phyloP scores from a whole-genome alignment of 2,888 invertebrate genomes.

The Scaptomyza flava region DNA sequence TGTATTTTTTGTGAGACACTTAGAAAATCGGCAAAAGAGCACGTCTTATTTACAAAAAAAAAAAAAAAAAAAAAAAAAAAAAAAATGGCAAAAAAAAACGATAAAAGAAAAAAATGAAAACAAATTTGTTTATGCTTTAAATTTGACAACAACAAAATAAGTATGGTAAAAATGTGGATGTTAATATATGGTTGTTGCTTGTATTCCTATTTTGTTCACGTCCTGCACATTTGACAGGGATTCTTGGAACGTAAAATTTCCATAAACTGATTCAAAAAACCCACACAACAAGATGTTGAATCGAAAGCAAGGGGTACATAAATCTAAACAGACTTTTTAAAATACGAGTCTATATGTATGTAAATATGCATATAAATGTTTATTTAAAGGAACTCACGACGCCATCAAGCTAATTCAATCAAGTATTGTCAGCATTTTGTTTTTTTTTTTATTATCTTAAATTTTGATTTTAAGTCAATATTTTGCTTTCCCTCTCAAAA shows the following conservation, averaged over 20 bases:
- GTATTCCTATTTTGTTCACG: conserved; percentile 4
- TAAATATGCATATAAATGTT: background rate
- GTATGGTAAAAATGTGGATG: conserved; percentile 17
- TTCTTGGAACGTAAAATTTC: background rate
- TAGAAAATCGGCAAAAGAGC: conserved; percentile 13
- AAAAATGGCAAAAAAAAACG: background rate
- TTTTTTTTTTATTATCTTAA: no score
- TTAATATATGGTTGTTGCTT: conserved; percentile 35
- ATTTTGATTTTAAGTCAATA: no score
- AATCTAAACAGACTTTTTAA: conserved; percentile 8
- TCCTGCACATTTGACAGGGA: background rate
- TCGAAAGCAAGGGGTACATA: background rate
- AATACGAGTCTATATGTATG: background rate
- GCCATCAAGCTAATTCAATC: no score
- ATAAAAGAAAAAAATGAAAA: background rate
- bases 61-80: background rate
- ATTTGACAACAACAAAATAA: background rate
- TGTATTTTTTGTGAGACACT: conserved; percentile 35
- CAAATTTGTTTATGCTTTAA: conserved; percentile 21
- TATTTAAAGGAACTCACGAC: background rate
- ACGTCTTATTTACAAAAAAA: conserved; percentile 35
- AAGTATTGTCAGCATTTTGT: no score
- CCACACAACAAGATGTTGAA: background rate
- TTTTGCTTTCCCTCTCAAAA: no score
- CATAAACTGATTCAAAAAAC: background rate